Base-by-base conservation (phyloP, 2,797 vertebrate species). In the Syndactyla subalaris region DNA sequence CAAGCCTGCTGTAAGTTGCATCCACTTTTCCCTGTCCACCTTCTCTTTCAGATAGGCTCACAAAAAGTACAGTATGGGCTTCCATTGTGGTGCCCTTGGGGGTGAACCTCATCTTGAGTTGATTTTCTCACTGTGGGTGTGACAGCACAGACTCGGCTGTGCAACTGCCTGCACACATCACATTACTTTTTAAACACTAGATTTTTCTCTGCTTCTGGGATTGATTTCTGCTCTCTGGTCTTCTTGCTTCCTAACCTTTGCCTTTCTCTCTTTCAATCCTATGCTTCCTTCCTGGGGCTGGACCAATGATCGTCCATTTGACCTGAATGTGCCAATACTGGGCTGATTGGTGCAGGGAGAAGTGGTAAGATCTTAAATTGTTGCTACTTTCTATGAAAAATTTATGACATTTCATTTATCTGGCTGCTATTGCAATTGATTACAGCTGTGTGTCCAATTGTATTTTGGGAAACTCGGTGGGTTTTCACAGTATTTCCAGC, bases 1-100 rank as follows among this genome's bases (percentile, higher is more conserved):
- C 97, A 99, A 98, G 96, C 98, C 98, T 95, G 98, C 98, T 98
- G 99, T 99, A 98, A 99, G 99, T 97, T 89, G 36, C 38, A 65
- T 52, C 32, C 48, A 5, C n/a, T 58, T 57, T 93, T 12, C 4
- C 48, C 49, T 76, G 10, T 72, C 45, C 58, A 36, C 61, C 8
- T 51, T 36, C 14, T 55, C 27, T 66, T 86, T 54, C 58, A 85
- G 23, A 13, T 24, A 65, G 65, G 24, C 77, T 58, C 32, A 39
- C 46, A 38, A 27, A 71, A 91, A 68, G 6, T 36, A 26, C 23
- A 20, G 13, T 20, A 26, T 32, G 43, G 75, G 32, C n/a, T 77
- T 91, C 12, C 36, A 9, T 67, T 91, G 3, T 27, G 18, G 10
- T 82, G 41, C n/a, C 14, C 1, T 27, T 11, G 16, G 8, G 36